Evolutionary conservation across 2,888 invertebrate species (phyloP), one percentile per base, ranked within the genome.

Genomic region (Platerodrilus igneus): DNA sequence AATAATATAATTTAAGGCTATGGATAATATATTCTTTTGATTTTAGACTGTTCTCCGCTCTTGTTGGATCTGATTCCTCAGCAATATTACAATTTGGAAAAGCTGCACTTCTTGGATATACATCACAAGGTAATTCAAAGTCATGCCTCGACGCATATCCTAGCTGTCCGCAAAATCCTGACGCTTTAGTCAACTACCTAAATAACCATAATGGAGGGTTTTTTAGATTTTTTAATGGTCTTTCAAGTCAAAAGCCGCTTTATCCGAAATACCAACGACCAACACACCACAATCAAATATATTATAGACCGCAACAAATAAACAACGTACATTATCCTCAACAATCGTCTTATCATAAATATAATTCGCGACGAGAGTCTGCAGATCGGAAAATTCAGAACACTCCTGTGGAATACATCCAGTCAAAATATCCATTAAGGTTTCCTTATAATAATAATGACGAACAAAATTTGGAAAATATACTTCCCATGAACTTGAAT

Each of bases 181-280:
- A 82, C 49, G 76, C 79, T 51, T 73, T 89, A 6, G 75, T 88
- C 20, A 72, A 82, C 61, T 89, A 89, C 62, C 70, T 89, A 32
- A 89, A 89, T 68, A 89, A 87, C 64, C 81, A 89, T 59, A 86
- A 87, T 38, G 89, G 89, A 22, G 89, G 89, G 1, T 86, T 89
- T 66, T 89, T 88, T 60, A 74, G 84, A 45, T 86, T 84, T 60
- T 88, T 88, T 59, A 80, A 75, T 46, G 74, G 74, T 19, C 57
- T 73, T 23, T 74, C 73, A 34, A 62, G 66, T 39, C 70, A 51
- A 35, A 44, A 50, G 22, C 45, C 56, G 44, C 50, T 23, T 50
- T 51, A 33, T 22, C 13, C 11, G n/a, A 19, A 30, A 15, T 17
- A 37, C 7, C 7, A 8, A 1, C 36, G 10, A 16, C 20, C 21